These are phyloP conservation scores for Tachyglossus aculeatus DNA, from an alignment of 2,797 vertebrate species.

Conservation along the genomic window DNA sequence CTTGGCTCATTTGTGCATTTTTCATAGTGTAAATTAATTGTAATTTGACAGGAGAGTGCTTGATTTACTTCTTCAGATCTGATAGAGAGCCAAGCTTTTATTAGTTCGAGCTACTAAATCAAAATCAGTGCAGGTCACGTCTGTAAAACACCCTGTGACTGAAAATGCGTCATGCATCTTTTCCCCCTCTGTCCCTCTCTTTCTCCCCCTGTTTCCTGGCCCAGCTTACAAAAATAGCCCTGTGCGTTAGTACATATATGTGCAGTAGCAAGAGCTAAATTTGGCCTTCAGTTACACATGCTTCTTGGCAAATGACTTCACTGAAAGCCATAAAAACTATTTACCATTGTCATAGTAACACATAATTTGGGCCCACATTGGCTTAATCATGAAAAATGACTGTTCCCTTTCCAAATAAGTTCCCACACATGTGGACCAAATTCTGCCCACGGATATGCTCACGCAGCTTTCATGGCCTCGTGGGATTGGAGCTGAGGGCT, in stretches of 20 bases:
- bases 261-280: background rate
- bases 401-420: background rate
- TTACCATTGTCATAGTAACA: constrained; percentile 41
- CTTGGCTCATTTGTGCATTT: constrained; percentile 44
- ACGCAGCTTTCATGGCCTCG: accelerated
- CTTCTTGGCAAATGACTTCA: background rate
- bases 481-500: no score
- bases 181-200: background rate
- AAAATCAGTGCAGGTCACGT: constrained; percentile 54
- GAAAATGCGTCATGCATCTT: background rate
- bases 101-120: constrained; percentile 50
- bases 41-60: constrained; percentile 57
- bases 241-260: background rate
- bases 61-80: constrained; percentile 57
- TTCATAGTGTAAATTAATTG: constrained; percentile 65
- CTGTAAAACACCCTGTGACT: constrained; percentile 32
- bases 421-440: background rate
- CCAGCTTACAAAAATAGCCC: background rate
- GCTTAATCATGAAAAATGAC: background rate
- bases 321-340: background rate
- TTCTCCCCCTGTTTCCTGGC: background rate
- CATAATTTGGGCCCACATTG: background rate
- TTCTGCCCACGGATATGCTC: background rate
- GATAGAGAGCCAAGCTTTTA: constrained; percentile 40
- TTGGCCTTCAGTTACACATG: background rate